phyloP scores from a whole-genome alignment of 2,888 invertebrate species.

The Rhabditophanes sp. region DNA sequence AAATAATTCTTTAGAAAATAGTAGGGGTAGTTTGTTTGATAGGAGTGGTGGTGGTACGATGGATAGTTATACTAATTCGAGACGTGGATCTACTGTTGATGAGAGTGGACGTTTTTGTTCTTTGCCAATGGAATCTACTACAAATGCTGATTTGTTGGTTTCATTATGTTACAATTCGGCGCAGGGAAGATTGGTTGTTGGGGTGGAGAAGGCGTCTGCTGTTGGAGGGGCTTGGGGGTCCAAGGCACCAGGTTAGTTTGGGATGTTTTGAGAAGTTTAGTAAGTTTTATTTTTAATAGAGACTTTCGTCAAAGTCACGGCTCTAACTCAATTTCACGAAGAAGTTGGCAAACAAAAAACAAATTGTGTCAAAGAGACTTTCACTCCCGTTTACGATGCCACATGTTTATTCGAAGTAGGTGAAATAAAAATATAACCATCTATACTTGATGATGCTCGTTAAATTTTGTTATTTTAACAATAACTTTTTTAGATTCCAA shows the following conservation, averaged over 20 bases:
- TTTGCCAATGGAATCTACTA: slow-evolving; percentile 22
- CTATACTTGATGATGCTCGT: too few species aligned
- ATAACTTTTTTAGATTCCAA: slow-evolving; percentile 17
- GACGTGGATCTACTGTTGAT: slow-evolving; percentile 30
- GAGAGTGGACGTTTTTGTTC: slow-evolving; percentile 28
- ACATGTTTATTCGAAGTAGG: slow-evolving; percentile 20
- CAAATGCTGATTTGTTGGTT: slow-evolving; percentile 22
- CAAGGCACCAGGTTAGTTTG: slow-evolving; percentile 1
- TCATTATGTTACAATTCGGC: slow-evolving; percentile 23
- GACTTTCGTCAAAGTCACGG: slow-evolving; percentile 25
- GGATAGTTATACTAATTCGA: too few species aligned
- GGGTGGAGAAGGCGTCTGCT: slow-evolving; percentile 20
- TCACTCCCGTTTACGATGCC: slow-evolving; percentile 22
- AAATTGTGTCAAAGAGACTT: slow-evolving; percentile 19
- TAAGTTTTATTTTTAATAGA: slow-evolving; percentile 14
- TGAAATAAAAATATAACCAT: not conserved
- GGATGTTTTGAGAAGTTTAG: slow-evolving; percentile 1
- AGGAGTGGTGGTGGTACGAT: too few species aligned
- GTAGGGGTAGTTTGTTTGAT: too few species aligned
- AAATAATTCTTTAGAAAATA: too few species aligned
- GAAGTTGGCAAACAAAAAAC: slow-evolving; percentile 26
- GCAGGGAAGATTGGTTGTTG: slow-evolving; percentile 19
- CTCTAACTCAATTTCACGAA: slow-evolving; percentile 19
- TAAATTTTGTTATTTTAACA: not conserved
- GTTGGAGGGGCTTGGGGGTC: too few species aligned